A percentile compares a stretch with the other conserved stretches of the same genome.
Evolutionary conservation across 2,888 invertebrate genomes (phyloP).

Genomic region (Orthonevra nobilis): DNA sequence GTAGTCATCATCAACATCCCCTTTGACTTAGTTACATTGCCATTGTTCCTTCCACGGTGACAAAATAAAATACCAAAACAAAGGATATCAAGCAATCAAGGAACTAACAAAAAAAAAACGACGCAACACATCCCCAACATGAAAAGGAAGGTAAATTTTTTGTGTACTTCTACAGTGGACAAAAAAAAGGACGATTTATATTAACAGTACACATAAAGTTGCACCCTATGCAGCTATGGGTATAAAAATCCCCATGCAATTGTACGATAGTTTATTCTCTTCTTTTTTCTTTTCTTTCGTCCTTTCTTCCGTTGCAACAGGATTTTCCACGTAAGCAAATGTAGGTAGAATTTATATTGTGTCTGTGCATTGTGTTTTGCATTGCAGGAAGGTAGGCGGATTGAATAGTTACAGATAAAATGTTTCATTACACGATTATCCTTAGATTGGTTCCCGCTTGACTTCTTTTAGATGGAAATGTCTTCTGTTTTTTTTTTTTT

Average conservation of each 20-base stretch:
- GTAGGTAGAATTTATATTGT: slow-evolving; percentile 14
- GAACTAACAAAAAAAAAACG: slow-evolving; percentile 6
- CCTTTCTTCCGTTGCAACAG: slow-evolving; percentile 46
- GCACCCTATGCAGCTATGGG: too few species aligned
- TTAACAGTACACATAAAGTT: slow-evolving; percentile 47
- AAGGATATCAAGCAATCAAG: slow-evolving; percentile 30
- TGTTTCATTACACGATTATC: slow-evolving; percentile 70
- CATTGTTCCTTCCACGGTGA: slow-evolving; percentile 45
- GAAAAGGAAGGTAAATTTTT: slow-evolving; percentile 33
- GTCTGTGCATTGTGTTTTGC: background rate
- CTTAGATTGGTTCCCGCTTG: slow-evolving; percentile 65
- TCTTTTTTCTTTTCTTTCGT: background rate
- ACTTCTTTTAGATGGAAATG: slow-evolving; percentile 47
- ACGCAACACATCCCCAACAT: slow-evolving; percentile 10
- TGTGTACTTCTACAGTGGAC: slow-evolving; percentile 9
- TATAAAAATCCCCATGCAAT: too few species aligned
- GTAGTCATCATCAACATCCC: slow-evolving; percentile 43
- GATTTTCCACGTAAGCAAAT: slow-evolving; percentile 55
- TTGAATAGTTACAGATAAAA: slow-evolving; percentile 66
- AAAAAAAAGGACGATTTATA: slow-evolving; percentile 70
- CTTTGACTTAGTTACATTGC: slow-evolving; percentile 56
- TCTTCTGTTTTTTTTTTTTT: background rate
- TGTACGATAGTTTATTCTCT: slow-evolving; percentile 2
- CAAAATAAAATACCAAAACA: slow-evolving; percentile 59
- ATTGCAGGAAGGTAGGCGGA: slow-evolving; percentile 64